phyloP scores from a whole-genome alignment of 2,797 vertebrate genomes.

The Lepus townsendii region DNA sequence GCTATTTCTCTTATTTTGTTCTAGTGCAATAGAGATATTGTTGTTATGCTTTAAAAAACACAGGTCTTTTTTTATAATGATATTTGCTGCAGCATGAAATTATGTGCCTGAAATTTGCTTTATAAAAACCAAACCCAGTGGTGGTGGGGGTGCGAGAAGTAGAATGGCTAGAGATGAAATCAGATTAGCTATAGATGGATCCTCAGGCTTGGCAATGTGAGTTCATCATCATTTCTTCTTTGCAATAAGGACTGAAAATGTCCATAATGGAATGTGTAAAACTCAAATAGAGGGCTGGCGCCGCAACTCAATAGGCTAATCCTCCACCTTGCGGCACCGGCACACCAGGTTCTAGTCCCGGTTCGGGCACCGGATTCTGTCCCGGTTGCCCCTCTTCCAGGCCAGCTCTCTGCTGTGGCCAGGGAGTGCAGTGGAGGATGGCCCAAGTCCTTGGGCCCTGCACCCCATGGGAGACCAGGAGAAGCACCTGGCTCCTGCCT shows the following conservation, averaged over 20 bases:
- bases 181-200: background rate
- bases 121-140: conserved; percentile 20
- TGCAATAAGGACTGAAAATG: background rate
- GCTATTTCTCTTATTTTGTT: conserved; percentile 46
- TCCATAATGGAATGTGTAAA: background rate
- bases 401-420: too few relatives aligned
- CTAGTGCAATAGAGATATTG: background rate
- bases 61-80: background rate
- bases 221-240: background rate
- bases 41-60: background rate
- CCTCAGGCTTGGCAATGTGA: background rate
- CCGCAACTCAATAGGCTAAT: too few relatives aligned
- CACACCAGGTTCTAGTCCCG: too few relatives aligned
- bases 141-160: background rate
- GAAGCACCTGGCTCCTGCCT: too few relatives aligned
- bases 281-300: background rate
- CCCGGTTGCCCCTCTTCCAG: too few relatives aligned
- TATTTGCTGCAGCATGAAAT: conserved; percentile 51
- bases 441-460: too few relatives aligned
- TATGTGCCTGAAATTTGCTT: background rate
- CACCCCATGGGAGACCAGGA: too few relatives aligned
- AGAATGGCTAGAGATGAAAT: background rate
- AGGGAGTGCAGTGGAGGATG: too few relatives aligned
- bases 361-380: too few relatives aligned
- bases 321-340: too few relatives aligned